A percentile compares a stretch with the other conserved stretches of the same genome.
Evolutionary conservation across 92 coral and sea anemone genomes (phyloP).

Genomic region (Montipora capitata): DNA sequence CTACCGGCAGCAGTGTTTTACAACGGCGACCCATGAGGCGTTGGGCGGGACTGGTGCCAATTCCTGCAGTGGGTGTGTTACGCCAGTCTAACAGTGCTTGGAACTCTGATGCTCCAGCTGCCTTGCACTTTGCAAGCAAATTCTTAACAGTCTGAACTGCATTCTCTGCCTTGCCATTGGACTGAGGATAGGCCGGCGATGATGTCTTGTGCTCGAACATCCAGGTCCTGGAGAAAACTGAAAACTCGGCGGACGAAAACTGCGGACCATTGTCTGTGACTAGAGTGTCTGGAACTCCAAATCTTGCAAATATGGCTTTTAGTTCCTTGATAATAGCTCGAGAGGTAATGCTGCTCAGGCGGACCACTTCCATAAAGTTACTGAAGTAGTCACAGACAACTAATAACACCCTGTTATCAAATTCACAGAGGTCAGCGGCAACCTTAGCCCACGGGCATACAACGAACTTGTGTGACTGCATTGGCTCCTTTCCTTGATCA

Average conservation of each 20-base stretch:
- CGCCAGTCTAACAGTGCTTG: conserved; percentile 36
- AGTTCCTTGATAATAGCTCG: neutral
- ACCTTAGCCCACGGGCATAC: too few relatives aligned
- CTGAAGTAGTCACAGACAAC: too few relatives aligned
- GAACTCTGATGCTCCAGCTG: conserved; percentile 51
- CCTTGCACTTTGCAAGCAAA: conserved; percentile 51
- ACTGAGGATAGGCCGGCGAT: neutral
- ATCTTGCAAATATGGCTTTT: neutral
- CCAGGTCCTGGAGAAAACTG: neutral
- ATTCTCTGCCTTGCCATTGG: conserved; percentile 3
- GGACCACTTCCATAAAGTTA: too few relatives aligned
- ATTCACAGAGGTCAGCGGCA: too few relatives aligned
- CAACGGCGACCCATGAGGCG: conserved; percentile 51
- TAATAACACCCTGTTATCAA: too few relatives aligned
- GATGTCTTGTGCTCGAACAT: neutral
- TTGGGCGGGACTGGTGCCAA: conserved; percentile 52
- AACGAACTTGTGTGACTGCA: too few relatives aligned
- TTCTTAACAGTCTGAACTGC: neutral
- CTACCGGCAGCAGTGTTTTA: conserved; percentile 52
- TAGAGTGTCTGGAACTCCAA: neutral
- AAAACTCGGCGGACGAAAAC: neutral
- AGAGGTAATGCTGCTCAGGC: too few relatives aligned
- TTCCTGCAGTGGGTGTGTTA: conserved; percentile 55
- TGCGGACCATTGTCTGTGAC: neutral
- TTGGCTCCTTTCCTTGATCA: too few relatives aligned